Conservation (phyloP, 2,888 invertebrate genomes). For the Calameuta filiformis region DNA sequence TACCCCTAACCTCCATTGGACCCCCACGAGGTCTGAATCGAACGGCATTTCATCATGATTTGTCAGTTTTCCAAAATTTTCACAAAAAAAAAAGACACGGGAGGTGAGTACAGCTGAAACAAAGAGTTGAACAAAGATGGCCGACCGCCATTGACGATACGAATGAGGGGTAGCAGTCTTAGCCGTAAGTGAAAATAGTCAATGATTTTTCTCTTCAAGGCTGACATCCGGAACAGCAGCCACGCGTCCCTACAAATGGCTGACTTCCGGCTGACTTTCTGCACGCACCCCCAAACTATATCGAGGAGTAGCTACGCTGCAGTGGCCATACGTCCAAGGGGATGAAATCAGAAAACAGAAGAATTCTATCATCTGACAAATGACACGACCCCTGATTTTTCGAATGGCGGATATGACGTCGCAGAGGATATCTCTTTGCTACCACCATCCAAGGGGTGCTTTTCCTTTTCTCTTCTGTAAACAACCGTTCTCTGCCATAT, state of each 20-base stretch:
- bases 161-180: neutral
- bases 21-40: neutral
- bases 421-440: constrained; percentile 33
- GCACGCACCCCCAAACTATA: neutral
- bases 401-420: constrained; percentile 54
- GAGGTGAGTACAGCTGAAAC: neutral
- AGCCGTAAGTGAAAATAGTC: neutral
- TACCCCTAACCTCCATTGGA: neutral
- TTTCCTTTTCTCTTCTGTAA: constrained; percentile 22
- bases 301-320: neutral
- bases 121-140: constrained; percentile 12
- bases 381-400: constrained; percentile 52
- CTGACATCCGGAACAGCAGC: neutral
- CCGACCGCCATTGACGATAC: neutral
- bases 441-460: neutral
- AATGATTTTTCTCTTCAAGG: neutral
- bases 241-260: constrained; percentile 33
- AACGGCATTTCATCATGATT: neutral
- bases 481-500: constrained; percentile 21
- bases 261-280: constrained; percentile 23
- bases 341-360: constrained; percentile 27
- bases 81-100: neutral
- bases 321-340: neutral
- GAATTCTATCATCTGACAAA: constrained; percentile 39
- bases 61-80: neutral